Evolutionary conservation across 1,140 invertebrate genomes (phyloP).

Genomic region (Lepeophtheirus salmonis): DNA sequence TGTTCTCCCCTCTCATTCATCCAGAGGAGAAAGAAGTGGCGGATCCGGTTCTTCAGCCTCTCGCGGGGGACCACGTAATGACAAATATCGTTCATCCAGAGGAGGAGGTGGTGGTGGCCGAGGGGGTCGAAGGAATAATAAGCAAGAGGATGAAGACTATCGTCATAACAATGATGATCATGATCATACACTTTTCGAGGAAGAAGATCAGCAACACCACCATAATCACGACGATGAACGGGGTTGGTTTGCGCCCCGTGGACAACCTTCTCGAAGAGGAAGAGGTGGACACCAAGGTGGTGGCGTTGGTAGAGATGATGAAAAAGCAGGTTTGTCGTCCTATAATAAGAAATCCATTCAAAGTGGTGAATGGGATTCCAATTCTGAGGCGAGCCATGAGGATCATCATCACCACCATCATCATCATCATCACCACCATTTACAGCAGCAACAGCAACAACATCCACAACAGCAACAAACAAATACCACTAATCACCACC

Average conservation of each 20-base stretch:
- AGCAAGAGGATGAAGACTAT: not conserved
- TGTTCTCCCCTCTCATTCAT: not conserved
- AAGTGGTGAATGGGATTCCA: not conserved
- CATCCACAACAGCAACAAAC: no score
- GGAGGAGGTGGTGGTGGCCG: not conserved
- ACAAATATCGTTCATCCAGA: not conserved
- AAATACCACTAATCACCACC: no score
- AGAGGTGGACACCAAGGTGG: conserved; percentile 1
- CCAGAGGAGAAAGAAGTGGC: not conserved
- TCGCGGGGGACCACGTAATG: not conserved
- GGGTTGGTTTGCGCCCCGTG: conserved; percentile 12
- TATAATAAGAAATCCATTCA: not conserved
- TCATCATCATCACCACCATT: no score
- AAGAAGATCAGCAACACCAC: no score
- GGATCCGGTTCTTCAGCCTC: not conserved
- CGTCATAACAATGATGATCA: no score
- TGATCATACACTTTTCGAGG: not conserved
- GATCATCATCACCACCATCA: not conserved
- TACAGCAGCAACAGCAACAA: no score
- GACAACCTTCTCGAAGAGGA: conserved; percentile 11
- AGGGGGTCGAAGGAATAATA: not conserved
- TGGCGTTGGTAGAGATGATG: not conserved
- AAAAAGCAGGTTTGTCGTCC: no score
- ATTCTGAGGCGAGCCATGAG: not conserved
- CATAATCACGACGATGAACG: not conserved